These are phyloP conservation scores for Loxodonta africana DNA, from an alignment of 2,113 vertebrate species.

Conservation along the genomic window DNA sequence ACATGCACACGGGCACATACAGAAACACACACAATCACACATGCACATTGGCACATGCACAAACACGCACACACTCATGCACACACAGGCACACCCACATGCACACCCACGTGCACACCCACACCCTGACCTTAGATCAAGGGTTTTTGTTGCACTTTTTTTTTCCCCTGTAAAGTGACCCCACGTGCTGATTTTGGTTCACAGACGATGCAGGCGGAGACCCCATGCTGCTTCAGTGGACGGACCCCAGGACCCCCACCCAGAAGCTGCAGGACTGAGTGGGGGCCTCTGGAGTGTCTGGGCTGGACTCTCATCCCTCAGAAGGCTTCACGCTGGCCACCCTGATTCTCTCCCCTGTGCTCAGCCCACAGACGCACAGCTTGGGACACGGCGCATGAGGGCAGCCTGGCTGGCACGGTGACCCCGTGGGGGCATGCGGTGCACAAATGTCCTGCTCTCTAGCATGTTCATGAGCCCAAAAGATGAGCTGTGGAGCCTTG, in stretches of 20 bases:
- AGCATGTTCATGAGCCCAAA: rapidly evolving
- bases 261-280: rapidly evolving
- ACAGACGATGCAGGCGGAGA: rapidly evolving
- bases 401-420: rapidly evolving
- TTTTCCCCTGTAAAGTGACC: background rate
- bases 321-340: too few species aligned
- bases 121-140: rapidly evolving
- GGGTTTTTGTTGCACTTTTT: background rate
- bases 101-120: too few species aligned
- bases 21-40: background rate
- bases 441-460: rapidly evolving
- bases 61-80: too few species aligned
- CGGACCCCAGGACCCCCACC: background rate
- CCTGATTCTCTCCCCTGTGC: background rate
- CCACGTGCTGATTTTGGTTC: rapidly evolving
- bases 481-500: background rate
- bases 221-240: rapidly evolving
- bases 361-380: background rate
- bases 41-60: background rate
- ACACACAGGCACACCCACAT: background rate
- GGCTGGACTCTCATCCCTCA: rapidly evolving
- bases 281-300: rapidly evolving
- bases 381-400: rapidly evolving
- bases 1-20: background rate
- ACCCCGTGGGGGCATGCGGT: rapidly evolving